Evolutionary conservation across 2,113 vertebrate genomes (phyloP).

Genomic region (Balaeniceps rex): DNA sequence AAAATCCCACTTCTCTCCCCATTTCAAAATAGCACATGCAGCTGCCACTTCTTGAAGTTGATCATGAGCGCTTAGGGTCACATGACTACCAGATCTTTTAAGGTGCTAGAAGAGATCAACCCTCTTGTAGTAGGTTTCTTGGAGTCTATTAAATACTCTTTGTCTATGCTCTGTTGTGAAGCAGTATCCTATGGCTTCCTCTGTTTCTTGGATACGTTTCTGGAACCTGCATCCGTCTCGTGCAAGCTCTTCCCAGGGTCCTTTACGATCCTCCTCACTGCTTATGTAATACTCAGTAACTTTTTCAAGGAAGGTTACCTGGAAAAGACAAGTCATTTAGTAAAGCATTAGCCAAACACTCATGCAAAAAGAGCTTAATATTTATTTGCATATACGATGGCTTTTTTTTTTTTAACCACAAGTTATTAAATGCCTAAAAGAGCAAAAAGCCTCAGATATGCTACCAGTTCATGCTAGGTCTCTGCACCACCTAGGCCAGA

Average conservation of each 20-base stretch:
- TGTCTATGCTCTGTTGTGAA: conserved; percentile 81
- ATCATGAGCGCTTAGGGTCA: neutral
- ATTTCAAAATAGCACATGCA: conserved; percentile 1
- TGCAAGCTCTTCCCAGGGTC: conserved; percentile 94
- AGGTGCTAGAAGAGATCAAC: conserved; percentile 20
- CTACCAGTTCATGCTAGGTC: neutral
- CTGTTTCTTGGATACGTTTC: conserved; percentile 87
- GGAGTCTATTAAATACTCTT: conserved; percentile 63
- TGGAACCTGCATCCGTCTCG: conserved; percentile 89
- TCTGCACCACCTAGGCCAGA: neutral
- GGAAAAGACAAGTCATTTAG: neutral
- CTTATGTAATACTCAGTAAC: conserved; percentile 88
- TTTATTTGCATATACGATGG: neutral
- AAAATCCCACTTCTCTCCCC: neutral
- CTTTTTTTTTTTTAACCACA: neutral
- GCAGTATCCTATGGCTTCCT: conserved; percentile 84
- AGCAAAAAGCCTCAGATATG: neutral
- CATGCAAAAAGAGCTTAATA: neutral
- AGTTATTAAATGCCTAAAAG: neutral
- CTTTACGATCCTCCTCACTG: conserved; percentile 86
- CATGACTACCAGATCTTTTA: neutral
- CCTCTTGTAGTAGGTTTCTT: neutral
- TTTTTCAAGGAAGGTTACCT: conserved; percentile 91
- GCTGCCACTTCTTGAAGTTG: conserved; percentile 50
- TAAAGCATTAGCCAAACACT: neutral